These are phyloP conservation scores for Lepisosteus oculatus DNA, from an alignment of 2,113 vertebrate genomes.

Conservation along the genomic window DNA sequence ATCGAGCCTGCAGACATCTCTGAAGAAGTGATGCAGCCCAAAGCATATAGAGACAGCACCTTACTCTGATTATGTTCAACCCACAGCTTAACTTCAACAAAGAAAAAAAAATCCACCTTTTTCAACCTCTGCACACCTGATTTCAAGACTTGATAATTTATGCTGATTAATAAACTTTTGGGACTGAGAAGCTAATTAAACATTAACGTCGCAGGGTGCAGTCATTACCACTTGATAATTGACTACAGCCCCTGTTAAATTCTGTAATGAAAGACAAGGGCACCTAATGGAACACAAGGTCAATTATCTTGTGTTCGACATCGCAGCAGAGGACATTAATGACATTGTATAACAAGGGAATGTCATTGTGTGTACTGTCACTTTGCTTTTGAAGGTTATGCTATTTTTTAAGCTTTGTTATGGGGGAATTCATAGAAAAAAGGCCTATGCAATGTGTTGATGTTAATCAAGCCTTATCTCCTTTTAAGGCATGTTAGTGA, in stretches of 20 bases:
- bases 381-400: neutral
- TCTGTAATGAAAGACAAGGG: slow-evolving; percentile 5
- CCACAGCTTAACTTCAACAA: slow-evolving; percentile 1
- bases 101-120: neutral
- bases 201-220: neutral
- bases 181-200: slow-evolving; percentile 19
- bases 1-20: no score
- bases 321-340: neutral
- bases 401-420: neutral
- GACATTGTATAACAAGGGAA: neutral
- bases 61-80: neutral
- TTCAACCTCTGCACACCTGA: neutral
- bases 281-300: slow-evolving; percentile 3
- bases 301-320: slow-evolving; percentile 1
- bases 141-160: slow-evolving; percentile 7
- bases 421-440: no score
- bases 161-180: slow-evolving; percentile 22
- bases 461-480: no score
- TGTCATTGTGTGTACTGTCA: neutral
- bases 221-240: slow-evolving; percentile 13
- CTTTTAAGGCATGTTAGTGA: no score
- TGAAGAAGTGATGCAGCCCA: no score
- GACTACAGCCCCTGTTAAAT: neutral
- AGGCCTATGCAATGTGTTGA: no score
- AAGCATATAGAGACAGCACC: no score